A percentile compares a stretch with the other conserved stretches of the same genome.
Evolutionary conservation across 2,113 vertebrate genomes (phyloP).

Genomic region (Microcebus murinus): DNA sequence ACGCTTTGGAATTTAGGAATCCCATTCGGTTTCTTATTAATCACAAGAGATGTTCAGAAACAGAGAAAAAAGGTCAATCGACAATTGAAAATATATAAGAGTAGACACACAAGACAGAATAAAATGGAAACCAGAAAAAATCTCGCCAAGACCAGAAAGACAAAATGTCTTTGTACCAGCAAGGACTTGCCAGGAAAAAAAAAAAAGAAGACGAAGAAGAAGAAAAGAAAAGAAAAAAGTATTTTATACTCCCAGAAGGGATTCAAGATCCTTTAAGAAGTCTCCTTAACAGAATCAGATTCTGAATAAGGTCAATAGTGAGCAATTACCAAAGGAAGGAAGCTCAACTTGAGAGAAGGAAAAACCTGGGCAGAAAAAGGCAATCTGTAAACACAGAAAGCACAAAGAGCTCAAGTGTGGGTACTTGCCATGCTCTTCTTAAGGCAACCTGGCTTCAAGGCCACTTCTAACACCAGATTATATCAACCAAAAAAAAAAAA

Average conservation of each 20-base stretch:
- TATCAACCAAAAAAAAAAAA: background rate
- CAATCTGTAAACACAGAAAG: accelerated
- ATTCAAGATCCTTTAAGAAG: background rate
- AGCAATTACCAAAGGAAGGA: background rate
- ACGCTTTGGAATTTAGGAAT: background rate
- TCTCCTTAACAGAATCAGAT: background rate
- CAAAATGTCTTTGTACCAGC: background rate
- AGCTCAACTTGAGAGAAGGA: background rate
- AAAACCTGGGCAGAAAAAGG: background rate
- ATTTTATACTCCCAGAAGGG: background rate
- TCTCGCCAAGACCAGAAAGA: background rate
- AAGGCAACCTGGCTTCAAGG: background rate
- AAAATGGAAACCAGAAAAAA: background rate
- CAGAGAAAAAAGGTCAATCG: background rate
- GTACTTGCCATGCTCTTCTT: background rate
- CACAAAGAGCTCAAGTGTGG: background rate
- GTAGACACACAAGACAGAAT: background rate
- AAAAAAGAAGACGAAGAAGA: background rate
- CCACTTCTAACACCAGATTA: background rate
- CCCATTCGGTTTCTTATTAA: background rate
- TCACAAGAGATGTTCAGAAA: background rate
- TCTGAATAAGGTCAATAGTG: background rate
- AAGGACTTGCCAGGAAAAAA: background rate
- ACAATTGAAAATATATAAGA: background rate
- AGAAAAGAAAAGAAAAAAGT: background rate